Evolutionary conservation across 30 jellyfish, hydroid and myxozoan genomes (phyloP).

Genomic region (Hydractinia symbiolongicarpus): DNA sequence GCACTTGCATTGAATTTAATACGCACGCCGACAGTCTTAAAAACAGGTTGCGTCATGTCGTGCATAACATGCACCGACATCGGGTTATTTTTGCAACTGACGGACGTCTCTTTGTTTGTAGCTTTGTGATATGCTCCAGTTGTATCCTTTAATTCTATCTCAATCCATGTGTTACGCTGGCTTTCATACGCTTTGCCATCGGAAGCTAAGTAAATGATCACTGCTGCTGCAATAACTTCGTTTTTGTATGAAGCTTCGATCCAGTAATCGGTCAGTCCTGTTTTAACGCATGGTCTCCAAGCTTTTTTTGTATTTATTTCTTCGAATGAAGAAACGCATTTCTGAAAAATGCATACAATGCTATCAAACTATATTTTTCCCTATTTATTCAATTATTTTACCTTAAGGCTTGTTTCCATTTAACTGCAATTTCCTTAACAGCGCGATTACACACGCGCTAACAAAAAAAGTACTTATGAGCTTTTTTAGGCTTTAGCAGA

Average conservation of each 20-base stretch:
- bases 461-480: too few species aligned
- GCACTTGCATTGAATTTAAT: conserved; percentile 35
- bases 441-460: too few species aligned
- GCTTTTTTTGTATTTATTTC: conserved; percentile 22
- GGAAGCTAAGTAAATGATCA: conserved; percentile 68
- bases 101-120: conserved; percentile 29
- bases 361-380: too few species aligned
- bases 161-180: not conserved
- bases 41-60: conserved; percentile 79
- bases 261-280: conserved; percentile 40
- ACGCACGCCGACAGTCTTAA: conserved; percentile 56
- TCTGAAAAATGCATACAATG: conserved; percentile 22
- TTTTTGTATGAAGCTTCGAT: conserved; percentile 54
- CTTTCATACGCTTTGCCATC: conserved; percentile 51
- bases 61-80: conserved; percentile 52
- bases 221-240: conserved; percentile 77
- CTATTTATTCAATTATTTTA: too few species aligned
- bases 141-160: conserved; percentile 44
- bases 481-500: too few species aligned
- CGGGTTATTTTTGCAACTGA: conserved; percentile 68
- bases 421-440: too few species aligned
- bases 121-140: conserved; percentile 35
- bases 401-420: too few species aligned
- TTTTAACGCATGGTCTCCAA: conserved; percentile 60
- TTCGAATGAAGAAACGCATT: conserved; percentile 43